These are phyloP conservation scores for Bicyclus anynana DNA, from an alignment of 1,140 invertebrate species.

Conservation along the genomic window DNA sequence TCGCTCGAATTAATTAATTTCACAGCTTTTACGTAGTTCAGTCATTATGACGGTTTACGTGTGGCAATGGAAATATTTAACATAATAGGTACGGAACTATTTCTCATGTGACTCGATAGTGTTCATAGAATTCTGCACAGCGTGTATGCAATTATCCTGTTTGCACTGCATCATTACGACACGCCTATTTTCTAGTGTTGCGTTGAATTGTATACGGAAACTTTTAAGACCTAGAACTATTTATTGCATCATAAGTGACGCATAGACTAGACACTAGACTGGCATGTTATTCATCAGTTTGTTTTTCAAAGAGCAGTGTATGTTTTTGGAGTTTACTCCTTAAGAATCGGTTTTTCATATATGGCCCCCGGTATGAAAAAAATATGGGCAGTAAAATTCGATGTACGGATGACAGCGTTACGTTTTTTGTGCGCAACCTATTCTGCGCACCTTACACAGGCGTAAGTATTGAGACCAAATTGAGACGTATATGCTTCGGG, in stretches of 20 bases:
- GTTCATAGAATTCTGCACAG: constrained; percentile 14
- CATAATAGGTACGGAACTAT: constrained; percentile 7
- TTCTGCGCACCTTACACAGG: too few relatives aligned
- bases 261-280: background rate
- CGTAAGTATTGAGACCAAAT: too few relatives aligned
- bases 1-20: background rate
- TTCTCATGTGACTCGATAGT: background rate
- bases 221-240: background rate
- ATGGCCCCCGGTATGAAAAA: too few relatives aligned
- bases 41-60: too few relatives aligned
- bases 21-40: background rate
- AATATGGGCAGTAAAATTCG: too few relatives aligned
- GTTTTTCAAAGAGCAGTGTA: too few relatives aligned
- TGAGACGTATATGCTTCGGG: too few relatives aligned
- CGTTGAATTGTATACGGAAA: constrained; percentile 5
- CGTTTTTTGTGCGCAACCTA: too few relatives aligned
- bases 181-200: background rate
- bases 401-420: too few relatives aligned
- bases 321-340: too few relatives aligned
- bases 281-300: too few relatives aligned
- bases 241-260: background rate
- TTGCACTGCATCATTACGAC: background rate
- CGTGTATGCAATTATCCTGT: constrained; percentile 10
- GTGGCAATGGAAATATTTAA: constrained; percentile 13
- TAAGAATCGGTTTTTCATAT: too few relatives aligned